Evolutionary conservation across 2,113 vertebrate genomes (phyloP), one percentile per base, ranked within the genome.

Genomic region (Thymallus thymallus): DNA sequence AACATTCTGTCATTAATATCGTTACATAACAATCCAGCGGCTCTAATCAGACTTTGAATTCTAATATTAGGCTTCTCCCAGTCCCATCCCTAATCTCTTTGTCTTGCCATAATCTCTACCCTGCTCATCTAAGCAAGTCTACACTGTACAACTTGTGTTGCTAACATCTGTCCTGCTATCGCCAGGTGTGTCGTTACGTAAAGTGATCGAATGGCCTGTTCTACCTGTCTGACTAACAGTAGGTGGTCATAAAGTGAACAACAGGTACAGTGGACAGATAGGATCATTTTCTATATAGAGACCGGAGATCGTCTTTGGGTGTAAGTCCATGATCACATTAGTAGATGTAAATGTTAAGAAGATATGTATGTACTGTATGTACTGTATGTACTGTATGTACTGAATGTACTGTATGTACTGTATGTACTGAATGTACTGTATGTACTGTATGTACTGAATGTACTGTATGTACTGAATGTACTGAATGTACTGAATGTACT

Each of bases 81-180:
- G 66, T 41, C 35, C 9, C 35, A 41, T 20, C 26, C 69, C 76
- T 91, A 89, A 92, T 90, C 89, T 81, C 48, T 86, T 82, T 81
- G 85, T 88, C 79, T 80, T 80, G 80, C 73, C 71, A 76, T 91
- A 90, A 91, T 89, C 90, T 86, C 87, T 87, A 80, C 77, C 74
- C 82, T 89, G 90, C 90, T 81, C 82, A 5, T 83, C 90, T 91
- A 81, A 91, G 91, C 91, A 91, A 79, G 84, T 88, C 87, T 78
- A 63, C 81, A 73, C 75, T 76, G 3, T 87, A 74, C 83, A 84
- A 87, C 79, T 48, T 4, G 3, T 62, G 35, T 70, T 75, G 75
- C 73, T 84, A 80, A 75, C 82, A 69, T 74, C 26, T 71, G 76
- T 82, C 73, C 79, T 13, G 69, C 65, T 45, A 76, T 41, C 10